phyloP scores from a whole-genome alignment of 2,888 invertebrate species.

The Sturmia bella region DNA sequence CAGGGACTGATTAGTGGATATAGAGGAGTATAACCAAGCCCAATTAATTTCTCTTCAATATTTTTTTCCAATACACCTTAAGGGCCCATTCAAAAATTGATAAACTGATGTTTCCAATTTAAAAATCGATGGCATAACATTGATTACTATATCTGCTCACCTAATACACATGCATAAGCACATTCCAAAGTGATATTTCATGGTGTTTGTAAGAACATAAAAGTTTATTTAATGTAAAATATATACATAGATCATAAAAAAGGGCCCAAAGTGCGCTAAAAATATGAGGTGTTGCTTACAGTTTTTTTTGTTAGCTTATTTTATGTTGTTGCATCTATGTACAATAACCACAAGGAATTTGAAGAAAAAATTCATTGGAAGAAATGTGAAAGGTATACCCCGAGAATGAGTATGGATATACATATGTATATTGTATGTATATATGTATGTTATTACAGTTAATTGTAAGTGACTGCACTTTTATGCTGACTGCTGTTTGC shows the following conservation, averaged over 20 bases:
- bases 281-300: conserved; percentile 58
- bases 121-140: too few relatives aligned
- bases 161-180: not conserved
- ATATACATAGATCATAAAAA: conserved; percentile 51
- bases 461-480: conserved; percentile 68
- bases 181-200: conserved; percentile 21
- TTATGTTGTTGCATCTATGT: conserved; percentile 29
- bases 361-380: not conserved
- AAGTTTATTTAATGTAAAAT: conserved; percentile 20
- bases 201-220: conserved; percentile 34
- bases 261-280: conserved; percentile 59
- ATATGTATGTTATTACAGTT: conserved; percentile 57
- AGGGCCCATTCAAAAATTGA: too few relatives aligned
- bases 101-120: too few relatives aligned
- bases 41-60: too few relatives aligned
- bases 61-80: too few relatives aligned
- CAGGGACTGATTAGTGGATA: too few relatives aligned
- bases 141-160: too few relatives aligned
- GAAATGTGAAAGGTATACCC: not conserved
- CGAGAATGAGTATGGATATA: not conserved
- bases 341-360: not conserved
- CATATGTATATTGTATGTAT: not conserved
- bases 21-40: too few relatives aligned
- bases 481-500: conserved; percentile 63
- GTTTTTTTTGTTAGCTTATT: not conserved